These are phyloP conservation scores for Chamaea fasciata DNA, from an alignment of 2,113 vertebrate genomes.

Conservation along the genomic window DNA sequence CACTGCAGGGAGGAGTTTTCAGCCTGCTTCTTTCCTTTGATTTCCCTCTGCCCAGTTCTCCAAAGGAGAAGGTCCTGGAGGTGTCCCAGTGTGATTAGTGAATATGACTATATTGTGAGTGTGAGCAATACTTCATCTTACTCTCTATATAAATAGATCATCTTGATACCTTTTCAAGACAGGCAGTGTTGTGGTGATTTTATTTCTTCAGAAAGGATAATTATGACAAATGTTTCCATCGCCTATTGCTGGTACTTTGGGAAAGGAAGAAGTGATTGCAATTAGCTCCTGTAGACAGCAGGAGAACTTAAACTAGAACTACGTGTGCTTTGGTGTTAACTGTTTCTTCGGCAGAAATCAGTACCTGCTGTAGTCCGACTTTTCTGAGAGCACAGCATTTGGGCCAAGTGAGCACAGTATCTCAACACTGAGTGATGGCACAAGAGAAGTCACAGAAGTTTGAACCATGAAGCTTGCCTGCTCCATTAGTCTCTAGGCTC, in stretches of 20 bases:
- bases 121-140: not conserved
- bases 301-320: not conserved
- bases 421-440: not conserved
- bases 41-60: not conserved
- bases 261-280: conserved; percentile 24
- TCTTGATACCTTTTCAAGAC: not conserved
- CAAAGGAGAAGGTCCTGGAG: not conserved
- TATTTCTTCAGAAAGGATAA: conserved; percentile 32
- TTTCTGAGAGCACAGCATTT: not conserved
- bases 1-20: not conserved
- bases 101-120: not conserved
- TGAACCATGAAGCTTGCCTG: not conserved
- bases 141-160: conserved; percentile 2
- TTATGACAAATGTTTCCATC: conserved; percentile 55
- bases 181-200: conserved; percentile 23
- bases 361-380: not conserved
- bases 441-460: not conserved
- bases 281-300: conserved; percentile 20
- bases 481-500: not conserved
- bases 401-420: not conserved
- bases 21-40: not conserved
- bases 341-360: not conserved
- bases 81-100: not conserved
- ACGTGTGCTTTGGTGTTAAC: not conserved
- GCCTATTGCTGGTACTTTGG: conserved; percentile 19